Base-by-base conservation (phyloP, 2,888 invertebrate genomes). In the Cecidostiba fungosa region DNA sequence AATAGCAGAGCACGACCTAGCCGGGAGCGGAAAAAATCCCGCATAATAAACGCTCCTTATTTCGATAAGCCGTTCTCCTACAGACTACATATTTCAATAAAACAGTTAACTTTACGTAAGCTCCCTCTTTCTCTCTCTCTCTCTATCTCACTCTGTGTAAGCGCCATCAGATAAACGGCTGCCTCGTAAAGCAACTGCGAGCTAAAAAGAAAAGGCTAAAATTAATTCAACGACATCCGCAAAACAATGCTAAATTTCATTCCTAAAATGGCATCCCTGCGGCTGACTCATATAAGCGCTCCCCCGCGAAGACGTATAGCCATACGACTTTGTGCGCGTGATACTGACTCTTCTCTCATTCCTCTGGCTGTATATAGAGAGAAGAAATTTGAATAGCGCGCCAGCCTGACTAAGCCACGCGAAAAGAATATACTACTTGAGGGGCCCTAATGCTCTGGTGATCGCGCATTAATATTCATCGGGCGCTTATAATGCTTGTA, bases 381-480 rank as follows among this genome's bases (percentile, higher is more conserved):
- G 66, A 66, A 66, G 72, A 83, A 88, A 89, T 86, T 87, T 85
- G 87, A 88, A 85, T 87, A 87, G 87, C 84, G 86, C 70, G 10
- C 70, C 12, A 43, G 39, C 82, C 77, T 77, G 87, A 83, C 87
- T 85, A 78, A 87, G 81, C 90, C 89, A 92, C 92, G 92, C 92
- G 92, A 92, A 92, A 91, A 91, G 92, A 93, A 92, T 92, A 92
- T 90, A 90, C 3, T 89, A 90, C 90, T 88, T 88, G 87, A 66
- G 87, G 77, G 43, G n/a, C 62, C 77, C 83, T 80, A 80, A 86
- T 84, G 77, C 66, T 77, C 72, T 26, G 36, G 69, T 89, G 89
- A 88, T 89, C 88, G 88, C 88, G 88, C 92, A 92, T 93, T 93
- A 92, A 92, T 93, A 93, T 92, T 92, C 92, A 92, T 91, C 91